Evolutionary conservation across 2,888 invertebrate genomes (phyloP), one percentile per base, ranked within the genome.

Genomic region (Dugesia japonica): DNA sequence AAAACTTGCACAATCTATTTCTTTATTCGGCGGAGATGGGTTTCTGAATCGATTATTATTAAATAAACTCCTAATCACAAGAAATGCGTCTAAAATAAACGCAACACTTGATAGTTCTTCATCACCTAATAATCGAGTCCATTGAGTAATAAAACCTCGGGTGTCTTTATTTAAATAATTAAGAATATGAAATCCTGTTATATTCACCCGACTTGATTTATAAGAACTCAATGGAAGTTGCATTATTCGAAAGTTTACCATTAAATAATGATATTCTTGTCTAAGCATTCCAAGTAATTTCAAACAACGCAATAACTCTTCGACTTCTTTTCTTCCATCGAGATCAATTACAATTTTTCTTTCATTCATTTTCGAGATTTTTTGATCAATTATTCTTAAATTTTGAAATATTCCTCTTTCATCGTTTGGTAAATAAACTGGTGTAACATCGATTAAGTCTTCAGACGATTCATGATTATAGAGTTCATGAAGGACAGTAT

Each of bases 251-350:
- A 73, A 78, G 31, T 77, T 72, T 7, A 71, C 28, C 26, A 78
- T 72, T 17, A 78, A 28, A 28, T 78, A 78, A 73, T 78, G 78
- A 73, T 78, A 78, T 71, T 78, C 78, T 9, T 77, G 26, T 17
- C 78, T 72, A 13, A 77, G 20, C 78, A 78, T 78, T 17, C 78
- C 78, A 20, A 78, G 13, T 13, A 71, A 28, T 72, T 71, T 71
- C n/a, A 76, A 31, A 26, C 31, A 71, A 23, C 28, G 28, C n/a
- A 76, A 73, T 23, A 72, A 72, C 4, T 31, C 26, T 23, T 71
- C 26, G 23, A 72, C 71, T 17, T 71, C 71, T 4, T 27, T 28
- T 23, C 31, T 71, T 28, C 76, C 76, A 27, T 56, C 20, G 4
- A 76, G 7, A 72, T 76, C 76, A 9, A 76, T 17, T 1, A 76